phyloP scores from a whole-genome alignment of 2,113 vertebrate genomes.

The Thunnus maccoyii region DNA sequence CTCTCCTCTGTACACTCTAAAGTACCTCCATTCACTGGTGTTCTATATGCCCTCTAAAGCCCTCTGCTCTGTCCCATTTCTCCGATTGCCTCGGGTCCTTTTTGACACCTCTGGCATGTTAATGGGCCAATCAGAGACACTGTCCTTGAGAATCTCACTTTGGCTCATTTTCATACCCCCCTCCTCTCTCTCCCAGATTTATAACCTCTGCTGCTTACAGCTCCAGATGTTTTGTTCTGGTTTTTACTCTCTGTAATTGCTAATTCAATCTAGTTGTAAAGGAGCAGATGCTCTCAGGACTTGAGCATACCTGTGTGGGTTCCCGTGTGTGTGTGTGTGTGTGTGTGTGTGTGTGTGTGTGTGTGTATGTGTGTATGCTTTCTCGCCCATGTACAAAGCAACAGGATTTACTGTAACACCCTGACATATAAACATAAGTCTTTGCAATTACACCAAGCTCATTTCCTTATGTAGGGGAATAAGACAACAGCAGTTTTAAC shows the following conservation, averaged over 20 bases:
- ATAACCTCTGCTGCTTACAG: slow-evolving; percentile 83
- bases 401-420: slow-evolving; percentile 74
- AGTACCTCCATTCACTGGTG: slow-evolving; percentile 56
- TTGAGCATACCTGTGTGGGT: slow-evolving; percentile 76
- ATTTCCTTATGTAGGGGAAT: slow-evolving; percentile 52
- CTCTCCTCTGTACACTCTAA: slow-evolving; percentile 20
- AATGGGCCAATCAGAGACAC: slow-evolving; percentile 81
- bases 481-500: slow-evolving; percentile 45
- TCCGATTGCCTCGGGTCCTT: slow-evolving; percentile 79
- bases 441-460: slow-evolving; percentile 67
- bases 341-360: slow-evolving; percentile 14
- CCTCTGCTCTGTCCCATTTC: slow-evolving; percentile 82
- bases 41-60: slow-evolving; percentile 75
- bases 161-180: slow-evolving; percentile 81
- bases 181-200: slow-evolving; percentile 71
- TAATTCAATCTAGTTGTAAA: slow-evolving; percentile 87
- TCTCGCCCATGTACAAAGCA: slow-evolving; percentile 58
- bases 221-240: slow-evolving; percentile 86
- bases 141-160: slow-evolving; percentile 85
- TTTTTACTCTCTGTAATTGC: slow-evolving; percentile 86
- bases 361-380: slow-evolving; percentile 18
- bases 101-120: slow-evolving; percentile 82
- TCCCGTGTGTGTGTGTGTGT: slow-evolving; percentile 16
- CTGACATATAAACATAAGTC: slow-evolving; percentile 77
- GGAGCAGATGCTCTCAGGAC: slow-evolving; percentile 82